Evolutionary conservation across 1,140 invertebrate genomes (phyloP), one percentile per base, ranked within the genome.

Genomic region (Diprion similis): DNA sequence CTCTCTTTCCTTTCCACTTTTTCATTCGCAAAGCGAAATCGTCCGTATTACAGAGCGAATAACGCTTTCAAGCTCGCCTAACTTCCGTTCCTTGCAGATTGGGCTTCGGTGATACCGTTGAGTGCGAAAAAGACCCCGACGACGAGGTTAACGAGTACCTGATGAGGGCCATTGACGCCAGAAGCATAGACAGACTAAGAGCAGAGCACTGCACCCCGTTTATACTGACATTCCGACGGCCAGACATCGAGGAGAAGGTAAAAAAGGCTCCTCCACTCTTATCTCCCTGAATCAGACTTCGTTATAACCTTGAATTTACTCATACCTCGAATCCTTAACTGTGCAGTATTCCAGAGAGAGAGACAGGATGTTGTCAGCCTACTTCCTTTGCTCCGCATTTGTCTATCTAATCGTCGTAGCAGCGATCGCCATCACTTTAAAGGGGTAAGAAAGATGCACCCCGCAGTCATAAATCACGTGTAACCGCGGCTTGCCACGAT

Each of bases 71-170:
- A 76, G 73, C 65, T 59, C 8, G 15, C 37, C 17, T 68, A 47
- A 73, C 68, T 71, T 75, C 65, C 76, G 71, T 75, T 37, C 73
- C 68, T 77, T 84, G 64, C 78, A 94, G 94, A 81, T 86, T 94
- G 68, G 93, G 93, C 1, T 92, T 94, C 76, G 90, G 90, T 1
- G 89, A 89, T 64, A 89, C 89, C 72, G 84, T 83, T 47, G 88
- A 89, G 24, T 89, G 92, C 51, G 87, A 90, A 65, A 94, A 94
- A 83, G 92, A 95, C 83, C 94, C 95, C 0, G 94, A 97, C 77
- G 96, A 97, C 75, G 96, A 98, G 88, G 96, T 98, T 1, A 97
- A 98, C 83, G 97, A 98, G 76, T 98, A 98, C 86, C 89, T 98
- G 48, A 95, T 96, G 89, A 92, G 94, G 69, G 97, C 97, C 1